Evolutionary conservation across 2,888 invertebrate species (phyloP), one percentile per base, ranked within the genome.

Genomic region (Lasiommata megera): DNA sequence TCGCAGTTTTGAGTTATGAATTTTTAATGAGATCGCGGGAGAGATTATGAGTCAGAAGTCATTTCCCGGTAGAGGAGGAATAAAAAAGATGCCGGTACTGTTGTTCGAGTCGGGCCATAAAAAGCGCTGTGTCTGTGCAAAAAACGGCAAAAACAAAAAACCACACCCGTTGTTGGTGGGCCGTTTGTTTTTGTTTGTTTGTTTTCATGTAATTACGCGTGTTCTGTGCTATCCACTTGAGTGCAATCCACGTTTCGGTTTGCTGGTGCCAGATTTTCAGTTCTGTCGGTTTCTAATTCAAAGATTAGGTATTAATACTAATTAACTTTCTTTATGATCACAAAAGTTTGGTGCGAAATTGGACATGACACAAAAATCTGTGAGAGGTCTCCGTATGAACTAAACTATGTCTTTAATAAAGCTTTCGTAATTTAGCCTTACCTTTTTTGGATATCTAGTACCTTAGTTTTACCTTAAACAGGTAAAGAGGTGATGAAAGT

Each of bases 11-110:
- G 82, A 91, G 88, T 92, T 92, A 92, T 92, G 92, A 92, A 92
- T 92, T 92, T 92, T 90, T 92, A 92, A 92, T 92, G 92, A 92
- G 92, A 92, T 92, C 86, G 91, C 89, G 76, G 81, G 87, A 85
- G 86, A 92, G 85, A 92, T 92, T 92, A 92, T 82, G 91, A 91
- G 88, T 84, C 89, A 84, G 91, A 91, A 91, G 90, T 91, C 90
- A 90, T 91, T 91, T 91, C 90, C 90, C 88, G 80, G 87, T 87
- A 80, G 87, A 88, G 82, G 79, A 88, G 73, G 74, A 65, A 72
- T 65, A 71, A 73, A 85, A 88, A 88, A 85, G 79, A 82, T 80
- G 29, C 11, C 74, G 80, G 77, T 74, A 74, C 81, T 82, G 85
- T 85, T 84, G 87, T 86, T 84, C 71, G 76, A 68, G 66, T 66